phyloP scores from a whole-genome alignment of 2,113 vertebrate species.

The Puffinus mauretanicus region DNA sequence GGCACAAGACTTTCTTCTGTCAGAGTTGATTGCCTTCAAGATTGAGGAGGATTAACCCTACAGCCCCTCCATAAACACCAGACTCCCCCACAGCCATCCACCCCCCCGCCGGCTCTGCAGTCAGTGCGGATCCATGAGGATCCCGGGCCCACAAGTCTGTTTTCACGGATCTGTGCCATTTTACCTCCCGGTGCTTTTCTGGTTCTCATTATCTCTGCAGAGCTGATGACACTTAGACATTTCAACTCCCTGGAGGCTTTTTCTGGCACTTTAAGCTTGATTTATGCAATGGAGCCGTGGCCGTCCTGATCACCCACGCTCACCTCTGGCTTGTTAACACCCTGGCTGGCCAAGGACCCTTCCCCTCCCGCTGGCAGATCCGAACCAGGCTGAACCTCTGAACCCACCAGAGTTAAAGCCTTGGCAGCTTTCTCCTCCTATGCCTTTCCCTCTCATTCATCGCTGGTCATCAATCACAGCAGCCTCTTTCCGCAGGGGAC shows the following conservation, averaged over 20 bases:
- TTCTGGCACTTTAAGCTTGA: background rate
- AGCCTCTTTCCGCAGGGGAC: background rate
- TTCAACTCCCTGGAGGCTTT: background rate
- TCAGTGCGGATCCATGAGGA: background rate
- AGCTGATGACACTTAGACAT: conserved; percentile 37
- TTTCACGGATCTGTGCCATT: background rate
- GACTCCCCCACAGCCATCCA: background rate
- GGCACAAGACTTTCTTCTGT: background rate
- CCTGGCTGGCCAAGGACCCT: background rate
- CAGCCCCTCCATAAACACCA: background rate
- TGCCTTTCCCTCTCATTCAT: background rate
- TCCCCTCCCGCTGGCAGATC: background rate
- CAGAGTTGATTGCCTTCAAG: background rate
- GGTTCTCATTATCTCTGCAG: conserved; percentile 31
- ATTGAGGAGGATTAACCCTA: background rate
- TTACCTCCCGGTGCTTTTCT: conserved; percentile 4
- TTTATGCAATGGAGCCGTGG: background rate
- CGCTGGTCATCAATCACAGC: background rate
- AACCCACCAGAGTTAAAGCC: background rate
- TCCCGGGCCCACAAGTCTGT: background rate
- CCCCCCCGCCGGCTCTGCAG: background rate
- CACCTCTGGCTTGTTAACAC: conserved; percentile 27
- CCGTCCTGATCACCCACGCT: background rate
- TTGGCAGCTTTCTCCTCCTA: background rate
- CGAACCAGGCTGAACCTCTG: background rate